Evolutionary conservation across 2,113 vertebrate genomes (phyloP), one percentile per base, ranked within the genome.

Genomic region (Poecile atricapillus): DNA sequence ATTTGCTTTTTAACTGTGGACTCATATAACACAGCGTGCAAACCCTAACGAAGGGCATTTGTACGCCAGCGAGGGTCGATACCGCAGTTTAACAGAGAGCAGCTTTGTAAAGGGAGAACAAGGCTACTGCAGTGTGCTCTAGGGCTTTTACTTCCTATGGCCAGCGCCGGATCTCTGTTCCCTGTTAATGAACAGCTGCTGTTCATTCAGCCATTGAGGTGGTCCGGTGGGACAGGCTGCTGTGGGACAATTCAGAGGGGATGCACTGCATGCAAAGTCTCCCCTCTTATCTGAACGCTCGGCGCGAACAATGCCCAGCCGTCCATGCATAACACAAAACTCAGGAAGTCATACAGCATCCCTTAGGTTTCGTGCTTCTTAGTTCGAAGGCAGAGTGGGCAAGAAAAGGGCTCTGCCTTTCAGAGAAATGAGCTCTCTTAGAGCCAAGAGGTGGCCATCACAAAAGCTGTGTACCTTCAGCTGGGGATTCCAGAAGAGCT

Each of bases 71-170:
- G 14, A 5, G 62, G 55, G 87, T 44, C 3, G 9, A 87, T 56
- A 89, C 59, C 7, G 2, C 62, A 41, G 60, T 52, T 80, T 67
- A 93, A 95, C 93, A 93, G 84, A 94, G 85, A 94, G 92, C 59
- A 84, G 92, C 87, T 97, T 96, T 97, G 92, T 97, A 31, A 82
- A 55, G 75, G 73, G 73, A 95, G 90, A 97, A 94, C 83, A 95
- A 95, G 94, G 94, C 64, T 80, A 78, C 74, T 80, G 82, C 82
- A 94, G 85, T 96, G 70, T 52, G 85, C 89, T 95, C 46, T 35
- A 8, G 77, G 89, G 90, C 56, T 95, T 87, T 86, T 43, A 20
- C 77, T 96, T 97, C 87, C 92, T 83, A 75, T 25, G 71, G 64
- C 52, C 94, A 89, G 80, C 10, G 5, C 95, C 20, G 17, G 91